Conservation (phyloP, 1,140 invertebrate genomes). For the Antheraea pernyi region DNA sequence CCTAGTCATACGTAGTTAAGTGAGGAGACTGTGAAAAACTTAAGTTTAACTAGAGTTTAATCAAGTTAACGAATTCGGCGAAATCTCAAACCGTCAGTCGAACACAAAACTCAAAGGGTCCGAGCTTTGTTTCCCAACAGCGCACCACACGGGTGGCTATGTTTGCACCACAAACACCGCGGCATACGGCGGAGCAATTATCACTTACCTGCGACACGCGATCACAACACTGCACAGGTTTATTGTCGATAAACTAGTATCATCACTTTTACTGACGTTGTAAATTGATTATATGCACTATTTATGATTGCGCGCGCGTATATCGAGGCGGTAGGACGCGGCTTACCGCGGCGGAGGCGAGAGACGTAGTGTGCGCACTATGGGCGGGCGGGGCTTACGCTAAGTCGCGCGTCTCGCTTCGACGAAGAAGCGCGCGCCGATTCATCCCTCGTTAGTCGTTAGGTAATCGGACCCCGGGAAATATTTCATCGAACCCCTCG, state of each 20-base stretch:
- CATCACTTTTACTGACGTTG: conserved; percentile 73
- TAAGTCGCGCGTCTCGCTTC: conserved; percentile 23
- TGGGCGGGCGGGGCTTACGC: conserved; percentile 55
- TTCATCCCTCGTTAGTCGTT: conserved; percentile 50
- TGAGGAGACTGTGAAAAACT: too few relatives aligned
- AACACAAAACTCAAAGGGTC: conserved; percentile 41
- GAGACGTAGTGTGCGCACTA: conserved; percentile 51
- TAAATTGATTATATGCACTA: conserved; percentile 70
- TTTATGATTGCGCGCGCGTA: conserved; percentile 36
- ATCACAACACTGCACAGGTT: conserved; percentile 74
- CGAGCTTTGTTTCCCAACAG: conserved; percentile 52
- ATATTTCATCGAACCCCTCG: conserved; percentile 34
- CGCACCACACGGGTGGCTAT: conserved; percentile 6
- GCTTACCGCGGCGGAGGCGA: conserved; percentile 53
- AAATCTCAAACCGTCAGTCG: background rate
- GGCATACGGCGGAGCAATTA: conserved; percentile 56
- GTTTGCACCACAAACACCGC: conserved; percentile 36
- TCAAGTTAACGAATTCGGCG: background rate
- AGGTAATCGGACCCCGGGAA: conserved; percentile 32
- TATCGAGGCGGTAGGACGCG: conserved; percentile 43
- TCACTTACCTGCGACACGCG: conserved; percentile 74
- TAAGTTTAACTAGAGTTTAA: background rate
- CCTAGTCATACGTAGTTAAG: too few relatives aligned
- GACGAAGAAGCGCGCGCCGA: conserved; percentile 57
- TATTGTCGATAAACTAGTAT: conserved; percentile 74